These are phyloP conservation scores for Strigamia transsilvanica DNA, from an alignment of 2,888 invertebrate species.

Conservation along the genomic window DNA sequence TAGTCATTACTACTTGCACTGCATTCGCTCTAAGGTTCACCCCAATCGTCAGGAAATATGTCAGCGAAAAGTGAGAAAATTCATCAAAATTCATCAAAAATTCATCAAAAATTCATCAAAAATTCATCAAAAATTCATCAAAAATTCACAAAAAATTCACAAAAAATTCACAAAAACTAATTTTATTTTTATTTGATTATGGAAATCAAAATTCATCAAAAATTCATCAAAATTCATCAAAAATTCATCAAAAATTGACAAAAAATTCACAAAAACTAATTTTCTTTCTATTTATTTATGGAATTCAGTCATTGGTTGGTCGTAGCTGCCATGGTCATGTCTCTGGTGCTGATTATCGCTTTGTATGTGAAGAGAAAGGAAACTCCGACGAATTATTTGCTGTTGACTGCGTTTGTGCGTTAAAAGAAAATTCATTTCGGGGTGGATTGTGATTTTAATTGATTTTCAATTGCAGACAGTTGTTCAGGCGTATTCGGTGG, in stretches of 20 bases:
- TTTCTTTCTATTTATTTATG: not conserved
- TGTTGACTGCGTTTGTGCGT: constrained; percentile 78
- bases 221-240: too few species aligned
- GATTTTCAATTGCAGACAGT: constrained; percentile 72
- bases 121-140: too few species aligned
- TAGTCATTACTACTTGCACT: constrained; percentile 71
- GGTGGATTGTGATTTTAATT: not conserved
- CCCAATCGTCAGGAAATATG: constrained; percentile 56
- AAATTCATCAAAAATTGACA: too few species aligned
- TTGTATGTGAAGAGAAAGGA: constrained; percentile 78
- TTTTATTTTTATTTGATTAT: too few species aligned
- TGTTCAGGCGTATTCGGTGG: constrained; percentile 80
- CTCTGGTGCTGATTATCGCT: constrained; percentile 74
- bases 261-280: too few species aligned
- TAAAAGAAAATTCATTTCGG: not conserved
- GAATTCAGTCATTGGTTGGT: constrained; percentile 70
- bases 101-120: too few species aligned
- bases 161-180: too few species aligned
- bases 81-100: not conserved
- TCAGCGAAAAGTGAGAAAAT: constrained; percentile 55
- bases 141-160: too few species aligned
- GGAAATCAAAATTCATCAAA: too few species aligned
- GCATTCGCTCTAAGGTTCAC: constrained; percentile 58
- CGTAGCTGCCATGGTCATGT: constrained; percentile 71
- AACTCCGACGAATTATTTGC: constrained; percentile 80